Conservation (phyloP, 2,888 invertebrate genomes). For the Dynastes tityus region DNA sequence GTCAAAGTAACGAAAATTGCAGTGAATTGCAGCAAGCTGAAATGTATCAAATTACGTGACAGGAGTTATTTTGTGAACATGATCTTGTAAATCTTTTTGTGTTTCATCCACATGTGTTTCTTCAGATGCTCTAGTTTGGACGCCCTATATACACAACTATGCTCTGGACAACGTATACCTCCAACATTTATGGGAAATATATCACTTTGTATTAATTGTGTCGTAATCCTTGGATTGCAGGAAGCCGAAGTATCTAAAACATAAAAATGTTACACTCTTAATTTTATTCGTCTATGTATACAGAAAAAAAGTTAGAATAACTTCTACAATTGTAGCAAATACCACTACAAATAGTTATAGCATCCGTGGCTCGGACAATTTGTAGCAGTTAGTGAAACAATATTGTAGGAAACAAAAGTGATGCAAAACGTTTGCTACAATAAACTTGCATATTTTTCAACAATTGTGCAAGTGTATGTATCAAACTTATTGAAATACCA, state of each 20-base stretch:
- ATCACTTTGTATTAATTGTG: neutral
- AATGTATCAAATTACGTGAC: neutral
- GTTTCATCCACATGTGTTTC: conserved; percentile 11
- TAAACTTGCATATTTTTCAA: too few species aligned
- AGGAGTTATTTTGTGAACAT: neutral
- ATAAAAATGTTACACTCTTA: neutral
- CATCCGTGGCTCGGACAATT: too few species aligned
- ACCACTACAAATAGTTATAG: too few species aligned
- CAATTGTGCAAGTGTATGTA: too few species aligned
- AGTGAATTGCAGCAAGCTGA: neutral
- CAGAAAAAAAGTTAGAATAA: too few species aligned
- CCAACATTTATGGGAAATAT: neutral
- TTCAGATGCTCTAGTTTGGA: conserved; percentile 1
- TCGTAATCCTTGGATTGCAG: neutral
- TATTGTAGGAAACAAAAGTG: too few species aligned
- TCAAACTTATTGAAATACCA: too few species aligned
- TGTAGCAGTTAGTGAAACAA: too few species aligned
- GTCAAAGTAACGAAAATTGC: neutral
- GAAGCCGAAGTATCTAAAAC: conserved; percentile 1
- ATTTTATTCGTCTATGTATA: too few species aligned
- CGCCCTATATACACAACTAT: neutral
- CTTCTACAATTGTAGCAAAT: too few species aligned
- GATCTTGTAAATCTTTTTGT: neutral
- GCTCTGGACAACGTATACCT: neutral
- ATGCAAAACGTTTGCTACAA: too few species aligned